Base-by-base conservation (phyloP, 2,113 vertebrate genomes). In the Pollachius pollachius region DNA sequence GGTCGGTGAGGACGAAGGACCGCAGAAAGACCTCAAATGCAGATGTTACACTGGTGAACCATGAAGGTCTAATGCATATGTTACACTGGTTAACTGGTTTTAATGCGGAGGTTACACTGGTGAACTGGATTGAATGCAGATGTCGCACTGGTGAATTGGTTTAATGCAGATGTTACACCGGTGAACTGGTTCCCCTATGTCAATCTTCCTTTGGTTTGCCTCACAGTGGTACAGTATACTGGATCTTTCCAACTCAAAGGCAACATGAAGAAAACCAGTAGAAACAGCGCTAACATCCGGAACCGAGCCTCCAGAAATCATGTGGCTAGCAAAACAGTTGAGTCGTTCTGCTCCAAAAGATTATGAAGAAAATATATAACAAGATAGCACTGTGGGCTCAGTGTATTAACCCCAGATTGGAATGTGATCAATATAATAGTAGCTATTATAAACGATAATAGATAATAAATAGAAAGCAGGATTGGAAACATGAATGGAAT, bases 111-210 rank as follows among this genome's bases (percentile, higher is more conserved):
- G 64, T 80, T 77, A 64, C 23, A 67, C 30, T 57, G 57, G 69
- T 71, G 70, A 73, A 80, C 82, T 70, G 15, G 76, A 65, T 64
- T 86, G 25, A 72, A 69, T 74, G 62, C 78, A 81, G 74, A 81
- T 76, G 64, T 80, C 74, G 62, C 23, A 67, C 30, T 52, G 57
- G 69, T 71, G 70, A 73, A 80, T 81, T 23, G 23, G 23, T 23
- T 87, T 34, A 72, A 69, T 73, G 60, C 79, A 81, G 74, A 82
- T 76, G 65, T 79, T 77, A 64, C 8, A 66, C 27, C 52, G 58
- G 68, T 70, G 30, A 34, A 34, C 30, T 13, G 41, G 8, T 81
- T 92, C 91, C 88, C 81, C 88, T 23, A 84, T 76, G 82, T 78
- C 74, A 78, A 30, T 25, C 21, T 48, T 2, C 41, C 62, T 0